A percentile compares a stretch with the other conserved stretches of the same genome.
Evolutionary conservation across 2,797 vertebrate genomes (phyloP).

Genomic region (Arremon brunneinucha): DNA sequence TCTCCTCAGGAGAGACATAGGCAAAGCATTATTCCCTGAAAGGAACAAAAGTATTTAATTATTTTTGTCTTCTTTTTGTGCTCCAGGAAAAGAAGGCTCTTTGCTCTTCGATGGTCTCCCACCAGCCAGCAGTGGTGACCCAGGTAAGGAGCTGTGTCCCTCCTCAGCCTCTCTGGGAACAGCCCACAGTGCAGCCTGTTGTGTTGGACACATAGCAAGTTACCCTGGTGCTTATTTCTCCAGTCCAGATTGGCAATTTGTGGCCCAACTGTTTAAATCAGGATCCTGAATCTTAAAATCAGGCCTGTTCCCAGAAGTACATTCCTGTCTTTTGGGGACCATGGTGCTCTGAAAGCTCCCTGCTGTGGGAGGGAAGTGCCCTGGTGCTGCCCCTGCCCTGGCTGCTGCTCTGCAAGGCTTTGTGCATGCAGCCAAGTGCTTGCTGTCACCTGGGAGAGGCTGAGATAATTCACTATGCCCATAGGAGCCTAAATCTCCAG

Average conservation of each 20-base stretch:
- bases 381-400: background rate
- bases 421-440: background rate
- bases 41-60: background rate
- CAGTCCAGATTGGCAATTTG: background rate
- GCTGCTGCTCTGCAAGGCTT: background rate
- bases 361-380: background rate
- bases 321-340: background rate
- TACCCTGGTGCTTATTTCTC: background rate
- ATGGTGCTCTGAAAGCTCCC: rapidly evolving
- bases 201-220: rapidly evolving
- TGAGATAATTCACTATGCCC: background rate
- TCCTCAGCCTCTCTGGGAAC: background rate
- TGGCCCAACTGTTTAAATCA: rapidly evolving
- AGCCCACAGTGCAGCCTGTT: background rate
- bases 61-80: background rate
- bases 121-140: constrained; percentile 69
- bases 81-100: constrained; percentile 67
- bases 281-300: background rate
- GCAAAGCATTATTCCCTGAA: background rate
- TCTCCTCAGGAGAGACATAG: background rate
- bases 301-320: background rate
- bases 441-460: background rate
- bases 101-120: constrained; percentile 75
- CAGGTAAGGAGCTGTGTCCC: constrained; percentile 59
- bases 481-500: rapidly evolving